phyloP scores from a whole-genome alignment of 2,797 vertebrate species.

The Anas acuta region DNA sequence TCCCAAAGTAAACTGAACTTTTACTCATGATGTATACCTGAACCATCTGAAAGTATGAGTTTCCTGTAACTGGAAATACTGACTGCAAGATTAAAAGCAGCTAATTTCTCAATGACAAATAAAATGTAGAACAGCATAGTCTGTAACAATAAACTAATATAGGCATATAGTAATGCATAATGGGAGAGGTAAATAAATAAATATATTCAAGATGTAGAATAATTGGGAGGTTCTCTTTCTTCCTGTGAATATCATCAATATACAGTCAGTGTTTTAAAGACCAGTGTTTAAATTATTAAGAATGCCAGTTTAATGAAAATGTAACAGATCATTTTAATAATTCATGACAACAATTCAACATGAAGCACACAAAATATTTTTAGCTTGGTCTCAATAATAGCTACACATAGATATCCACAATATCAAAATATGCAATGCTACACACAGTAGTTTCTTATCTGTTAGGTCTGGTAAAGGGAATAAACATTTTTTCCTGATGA shows the following conservation, averaged over 20 bases:
- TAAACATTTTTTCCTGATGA: constrained; percentile 73
- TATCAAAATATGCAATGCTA: neutral
- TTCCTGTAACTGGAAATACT: neutral
- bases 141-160: neutral
- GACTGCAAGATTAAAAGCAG: neutral
- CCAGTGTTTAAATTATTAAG: constrained; percentile 58
- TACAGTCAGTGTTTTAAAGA: constrained; percentile 40
- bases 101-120: neutral
- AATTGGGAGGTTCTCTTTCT: neutral
- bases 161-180: neutral
- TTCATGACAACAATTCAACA: constrained; percentile 47
- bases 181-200: neutral
- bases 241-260: neutral
- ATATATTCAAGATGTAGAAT: neutral
- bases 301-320: constrained; percentile 37
- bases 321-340: constrained; percentile 52
- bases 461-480: constrained; percentile 50
- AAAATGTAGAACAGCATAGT: neutral
- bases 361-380: constrained; percentile 55
- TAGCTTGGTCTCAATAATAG: constrained; percentile 15
- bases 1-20: neutral
- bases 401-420: neutral
- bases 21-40: neutral
- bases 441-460: constrained; percentile 48
- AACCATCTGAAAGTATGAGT: neutral